Evolutionary conservation across 2,888 invertebrate genomes (phyloP).

Genomic region (Pyralis farinalis): DNA sequence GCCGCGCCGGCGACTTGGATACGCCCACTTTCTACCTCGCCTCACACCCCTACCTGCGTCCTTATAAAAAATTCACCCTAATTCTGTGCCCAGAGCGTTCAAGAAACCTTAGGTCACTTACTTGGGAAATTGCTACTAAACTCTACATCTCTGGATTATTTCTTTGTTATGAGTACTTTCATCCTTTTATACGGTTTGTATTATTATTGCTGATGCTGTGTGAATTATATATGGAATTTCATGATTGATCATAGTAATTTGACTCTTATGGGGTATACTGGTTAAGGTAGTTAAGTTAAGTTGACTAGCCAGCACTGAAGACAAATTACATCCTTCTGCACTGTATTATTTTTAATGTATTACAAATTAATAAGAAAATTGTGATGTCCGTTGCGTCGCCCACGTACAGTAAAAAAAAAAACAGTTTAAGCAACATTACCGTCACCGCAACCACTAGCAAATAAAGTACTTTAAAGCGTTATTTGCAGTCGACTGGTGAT

Average conservation of each 20-base stretch:
- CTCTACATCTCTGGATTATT: slow-evolving; percentile 26
- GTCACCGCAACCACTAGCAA: too few relatives aligned
- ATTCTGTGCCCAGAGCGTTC: slow-evolving; percentile 39
- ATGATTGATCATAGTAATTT: slow-evolving; percentile 2
- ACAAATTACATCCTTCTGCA: too few relatives aligned
- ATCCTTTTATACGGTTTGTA: slow-evolving; percentile 12
- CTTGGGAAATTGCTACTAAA: slow-evolving; percentile 29
- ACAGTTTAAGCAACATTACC: too few relatives aligned
- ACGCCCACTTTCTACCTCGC: slow-evolving; percentile 29
- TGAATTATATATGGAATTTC: slow-evolving; percentile 10
- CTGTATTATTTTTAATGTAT: too few relatives aligned
- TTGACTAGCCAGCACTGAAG: too few relatives aligned
- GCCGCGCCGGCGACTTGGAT: slow-evolving; percentile 45
- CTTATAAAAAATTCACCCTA: slow-evolving; percentile 67
- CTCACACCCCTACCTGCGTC: slow-evolving; percentile 45
- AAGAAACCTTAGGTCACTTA: slow-evolving; percentile 31
- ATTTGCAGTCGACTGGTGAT: too few relatives aligned
- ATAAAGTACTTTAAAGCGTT: too few relatives aligned
- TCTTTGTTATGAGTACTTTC: slow-evolving; percentile 22
- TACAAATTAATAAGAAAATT: too few relatives aligned
- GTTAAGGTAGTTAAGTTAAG: too few relatives aligned
- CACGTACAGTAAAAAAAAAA: too few relatives aligned
- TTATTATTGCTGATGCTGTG: slow-evolving; percentile 3
- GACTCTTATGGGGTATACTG: neutral
- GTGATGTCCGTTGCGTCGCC: too few relatives aligned